Conservation (phyloP, 1,140 invertebrate genomes). For the Dolichoris vasculosae region DNA sequence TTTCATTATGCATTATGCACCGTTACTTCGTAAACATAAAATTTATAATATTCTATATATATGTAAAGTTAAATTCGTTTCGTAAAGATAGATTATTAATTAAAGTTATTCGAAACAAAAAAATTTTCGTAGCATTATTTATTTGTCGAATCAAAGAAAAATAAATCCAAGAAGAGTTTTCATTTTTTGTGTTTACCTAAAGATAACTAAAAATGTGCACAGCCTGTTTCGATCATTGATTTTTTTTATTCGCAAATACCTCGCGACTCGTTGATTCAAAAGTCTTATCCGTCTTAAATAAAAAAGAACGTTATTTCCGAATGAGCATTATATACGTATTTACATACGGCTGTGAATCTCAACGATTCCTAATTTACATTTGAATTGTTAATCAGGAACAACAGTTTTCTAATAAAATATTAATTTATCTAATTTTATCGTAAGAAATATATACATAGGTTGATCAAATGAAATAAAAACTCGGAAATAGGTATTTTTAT, state of each 20-base stretch:
- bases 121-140: not conserved
- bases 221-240: not conserved
- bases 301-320: not conserved
- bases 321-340: not conserved
- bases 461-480: not conserved
- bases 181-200: not conserved
- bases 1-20: no score
- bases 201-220: not conserved
- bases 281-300: not conserved
- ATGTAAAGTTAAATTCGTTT: not conserved
- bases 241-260: not conserved
- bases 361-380: conserved; percentile 19
- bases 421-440: not conserved
- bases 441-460: not conserved
- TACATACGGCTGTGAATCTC: not conserved
- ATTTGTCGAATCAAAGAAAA: not conserved
- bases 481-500: not conserved
- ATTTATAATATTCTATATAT: no score
- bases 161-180: no score
- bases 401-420: not conserved
- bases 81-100: not conserved
- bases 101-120: not conserved
- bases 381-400: not conserved
- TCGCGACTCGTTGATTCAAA: not conserved
- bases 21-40: no score